Evolutionary conservation across 2,797 vertebrate genomes (phyloP), one percentile per base, ranked within the genome.

Genomic region (Spea hammondii): DNA sequence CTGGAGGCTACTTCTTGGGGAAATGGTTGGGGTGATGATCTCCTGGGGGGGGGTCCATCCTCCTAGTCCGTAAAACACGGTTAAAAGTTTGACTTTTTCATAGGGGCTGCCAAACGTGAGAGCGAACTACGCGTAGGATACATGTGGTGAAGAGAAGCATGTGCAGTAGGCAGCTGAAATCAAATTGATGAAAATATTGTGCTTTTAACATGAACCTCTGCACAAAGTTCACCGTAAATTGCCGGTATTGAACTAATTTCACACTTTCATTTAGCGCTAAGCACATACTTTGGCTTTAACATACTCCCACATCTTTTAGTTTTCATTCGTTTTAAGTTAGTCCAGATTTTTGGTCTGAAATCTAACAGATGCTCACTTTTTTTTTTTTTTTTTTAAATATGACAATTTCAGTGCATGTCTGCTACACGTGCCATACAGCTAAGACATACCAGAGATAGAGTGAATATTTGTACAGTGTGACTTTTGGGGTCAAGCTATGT

Each of bases 191-290:
- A 70, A 54, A 76, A 76, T 14, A 55, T 44, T 12, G 70, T 55
- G 44, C n/a, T 14, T 45, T 48, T 59, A 54, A 17, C 45, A 7
- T 82, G 76, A 82, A 82, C 80, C 71, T 57, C 13, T 70, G 62
- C 48, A 32, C 65, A 64, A 55, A 78, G 72, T 79, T 79, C 71
- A 82, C 77, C 75, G 76, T 76, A 82, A 82, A 82, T 79, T 78
- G 76, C 72, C 66, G 71, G 80, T 70, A 78, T 74, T 74, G 76
- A 79, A 78, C 69, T 85, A 79, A 79, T 55, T 68, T 74, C 73
- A 73, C 74, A 79, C 82, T 79, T 79, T 79, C 81, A 82, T 87
- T 74, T 68, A 69, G 79, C 74, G 71, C 69, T 67, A 83, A 72
- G 73, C 72, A 76, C 65, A 82, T 76, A 73, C 12, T 71, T 84